A percentile compares a stretch with the other conserved stretches of the same genome.
These are phyloP conservation scores for Subacronicta megacephala DNA, from an alignment of 2,888 invertebrate genomes.

Conservation along the genomic window DNA sequence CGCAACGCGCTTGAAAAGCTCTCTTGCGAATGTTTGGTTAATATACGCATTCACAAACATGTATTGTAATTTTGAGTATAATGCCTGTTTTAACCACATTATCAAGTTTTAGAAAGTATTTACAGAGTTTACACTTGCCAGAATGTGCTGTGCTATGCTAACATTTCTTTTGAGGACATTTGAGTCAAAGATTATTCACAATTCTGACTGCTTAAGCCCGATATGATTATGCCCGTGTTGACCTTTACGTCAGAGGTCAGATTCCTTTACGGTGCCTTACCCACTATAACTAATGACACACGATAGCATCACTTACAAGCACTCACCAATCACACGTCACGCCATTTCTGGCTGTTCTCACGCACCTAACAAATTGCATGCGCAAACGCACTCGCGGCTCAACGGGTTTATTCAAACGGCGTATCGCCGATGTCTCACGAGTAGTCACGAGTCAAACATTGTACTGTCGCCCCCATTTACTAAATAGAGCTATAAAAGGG, in stretches of 20 bases:
- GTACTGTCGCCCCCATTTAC: constrained; percentile 48
- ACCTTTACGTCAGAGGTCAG: constrained; percentile 37
- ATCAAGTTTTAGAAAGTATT: constrained; percentile 6
- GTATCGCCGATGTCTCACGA: constrained; percentile 45
- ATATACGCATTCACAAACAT: constrained; percentile 35
- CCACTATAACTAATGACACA: constrained; percentile 37
- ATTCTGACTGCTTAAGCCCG: constrained; percentile 13
- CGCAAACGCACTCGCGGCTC: constrained; percentile 39
- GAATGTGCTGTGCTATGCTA: not conserved
- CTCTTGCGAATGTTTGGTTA: constrained; percentile 31
- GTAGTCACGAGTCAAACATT: constrained; percentile 46
- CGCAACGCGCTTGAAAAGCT: constrained; percentile 26
- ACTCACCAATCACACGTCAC: constrained; percentile 31
- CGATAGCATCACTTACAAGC: constrained; percentile 41
- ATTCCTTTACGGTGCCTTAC: constrained; percentile 34
- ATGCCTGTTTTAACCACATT: constrained; percentile 8
- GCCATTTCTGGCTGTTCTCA: constrained; percentile 52
- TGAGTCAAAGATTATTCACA: constrained; percentile 1
- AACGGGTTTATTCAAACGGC: constrained; percentile 52
- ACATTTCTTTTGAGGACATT: constrained; percentile 1
- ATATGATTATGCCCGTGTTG: constrained; percentile 11
- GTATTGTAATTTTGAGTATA: constrained; percentile 26
- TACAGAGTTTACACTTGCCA: not conserved
- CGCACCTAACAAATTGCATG: constrained; percentile 51
- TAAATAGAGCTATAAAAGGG: constrained; percentile 24